A percentile compares a stretch with the other conserved stretches of the same genome.
Evolutionary conservation across 2,113 vertebrate species (phyloP).

Genomic region (Egretta garzetta): DNA sequence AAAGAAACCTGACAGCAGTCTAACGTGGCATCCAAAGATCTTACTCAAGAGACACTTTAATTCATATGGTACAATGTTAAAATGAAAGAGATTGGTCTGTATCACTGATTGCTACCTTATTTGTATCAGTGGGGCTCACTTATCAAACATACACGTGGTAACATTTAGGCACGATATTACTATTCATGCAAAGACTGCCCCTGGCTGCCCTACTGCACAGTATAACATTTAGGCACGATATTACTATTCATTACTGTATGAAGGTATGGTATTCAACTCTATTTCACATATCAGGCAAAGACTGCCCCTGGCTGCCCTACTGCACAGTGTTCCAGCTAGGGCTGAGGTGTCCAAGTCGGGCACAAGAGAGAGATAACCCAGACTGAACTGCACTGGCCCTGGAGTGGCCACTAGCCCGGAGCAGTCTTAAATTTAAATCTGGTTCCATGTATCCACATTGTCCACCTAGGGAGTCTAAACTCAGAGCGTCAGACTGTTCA

Average conservation of each 20-base stretch:
- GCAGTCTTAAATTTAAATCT: neutral
- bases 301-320: rapidly evolving
- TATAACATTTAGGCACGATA: neutral
- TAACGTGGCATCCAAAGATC: neutral
- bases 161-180: neutral
- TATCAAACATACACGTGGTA: rapidly evolving
- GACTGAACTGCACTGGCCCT: neutral
- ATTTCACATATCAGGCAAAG: rapidly evolving
- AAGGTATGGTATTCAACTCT: neutral
- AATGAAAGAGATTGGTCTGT: neutral
- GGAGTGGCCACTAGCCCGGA: neutral
- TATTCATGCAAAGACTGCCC: too few relatives aligned
- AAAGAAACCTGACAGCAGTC: constrained; percentile 6
- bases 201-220: too few relatives aligned
- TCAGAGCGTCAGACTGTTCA: neutral
- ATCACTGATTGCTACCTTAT: neutral
- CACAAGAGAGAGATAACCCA: neutral
- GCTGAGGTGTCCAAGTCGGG: neutral
- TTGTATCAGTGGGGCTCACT: neutral
- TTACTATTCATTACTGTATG: neutral
- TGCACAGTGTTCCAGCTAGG: neutral
- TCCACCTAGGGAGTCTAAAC: neutral
- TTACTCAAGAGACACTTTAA: neutral
- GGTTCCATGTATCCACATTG: neutral
- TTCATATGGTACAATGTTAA: neutral